These are phyloP conservation scores for Actenoides lindsayi DNA, from an alignment of 2,113 vertebrate species.

Conservation along the genomic window DNA sequence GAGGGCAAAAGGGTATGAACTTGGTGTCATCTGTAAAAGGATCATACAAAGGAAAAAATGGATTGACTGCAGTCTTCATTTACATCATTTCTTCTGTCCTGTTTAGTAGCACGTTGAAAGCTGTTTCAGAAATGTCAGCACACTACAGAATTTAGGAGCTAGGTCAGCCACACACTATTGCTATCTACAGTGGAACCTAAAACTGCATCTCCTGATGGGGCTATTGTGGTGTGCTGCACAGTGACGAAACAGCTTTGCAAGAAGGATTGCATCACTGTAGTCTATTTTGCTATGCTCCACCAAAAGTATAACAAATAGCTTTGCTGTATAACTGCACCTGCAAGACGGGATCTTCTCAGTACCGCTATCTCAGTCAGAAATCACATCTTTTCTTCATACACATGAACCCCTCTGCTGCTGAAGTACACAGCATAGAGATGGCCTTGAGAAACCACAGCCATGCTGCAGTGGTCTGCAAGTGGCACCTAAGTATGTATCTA, in stretches of 20 bases:
- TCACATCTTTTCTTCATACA: not conserved
- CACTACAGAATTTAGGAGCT: not conserved
- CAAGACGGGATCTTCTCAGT: not conserved
- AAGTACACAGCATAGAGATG: accelerated
- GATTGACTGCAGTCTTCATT: not conserved
- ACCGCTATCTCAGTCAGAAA: not conserved
- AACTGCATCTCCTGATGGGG: not conserved
- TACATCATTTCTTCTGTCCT: not conserved
- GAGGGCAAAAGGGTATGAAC: not conserved
- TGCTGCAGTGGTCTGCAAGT: not conserved
- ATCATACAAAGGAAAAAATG: not conserved
- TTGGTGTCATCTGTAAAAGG: not conserved
- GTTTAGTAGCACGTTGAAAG: not conserved
- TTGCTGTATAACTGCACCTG: not conserved
- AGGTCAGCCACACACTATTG: not conserved
- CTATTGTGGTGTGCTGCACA: not conserved
- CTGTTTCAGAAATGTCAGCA: not conserved
- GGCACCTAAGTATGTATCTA: accelerated
- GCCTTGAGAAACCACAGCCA: not conserved
- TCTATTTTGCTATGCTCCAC: not conserved
- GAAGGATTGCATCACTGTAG: not conserved
- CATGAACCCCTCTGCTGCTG: not conserved
- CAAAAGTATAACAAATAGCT: not conserved
- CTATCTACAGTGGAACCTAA: not conserved
- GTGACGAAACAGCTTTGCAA: not conserved